A percentile compares a stretch with the other conserved stretches of the same genome.
Evolutionary conservation across 2,888 invertebrate species (phyloP).

Genomic region (Pecten maximus): DNA sequence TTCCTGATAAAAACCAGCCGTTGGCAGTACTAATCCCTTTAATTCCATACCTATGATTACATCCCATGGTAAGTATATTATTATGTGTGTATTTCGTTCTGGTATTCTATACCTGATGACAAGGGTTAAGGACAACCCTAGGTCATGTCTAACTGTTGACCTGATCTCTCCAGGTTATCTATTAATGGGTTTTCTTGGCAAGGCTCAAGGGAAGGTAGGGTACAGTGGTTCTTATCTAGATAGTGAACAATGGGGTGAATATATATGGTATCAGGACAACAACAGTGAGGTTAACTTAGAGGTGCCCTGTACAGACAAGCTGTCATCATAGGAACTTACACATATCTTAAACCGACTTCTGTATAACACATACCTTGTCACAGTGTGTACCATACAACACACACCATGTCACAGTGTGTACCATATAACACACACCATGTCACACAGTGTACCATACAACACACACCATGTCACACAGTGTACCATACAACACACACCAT

Average conservation of each 20-base stretch:
- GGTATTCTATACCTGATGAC: neutral
- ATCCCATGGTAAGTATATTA: too few species aligned
- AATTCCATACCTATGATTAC: too few species aligned
- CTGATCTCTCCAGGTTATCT: neutral
- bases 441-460: neutral
- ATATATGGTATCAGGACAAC: neutral
- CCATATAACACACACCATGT: neutral
- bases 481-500: neutral
- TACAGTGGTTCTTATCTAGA: neutral
- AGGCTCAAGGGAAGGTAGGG: neutral
- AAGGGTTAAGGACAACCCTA: neutral
- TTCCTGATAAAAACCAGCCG: too few species aligned
- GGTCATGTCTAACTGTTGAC: neutral
- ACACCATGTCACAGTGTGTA: neutral
- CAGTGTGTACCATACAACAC: too few species aligned
- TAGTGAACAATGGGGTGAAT: neutral
- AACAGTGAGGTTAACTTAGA: neutral
- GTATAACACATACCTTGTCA: too few species aligned
- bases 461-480: neutral
- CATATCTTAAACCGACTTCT: too few species aligned
- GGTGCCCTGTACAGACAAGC: neutral
- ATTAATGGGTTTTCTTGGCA: slow-evolving; percentile 26
- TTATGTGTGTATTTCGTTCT: neutral
- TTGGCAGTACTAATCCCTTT: too few species aligned
- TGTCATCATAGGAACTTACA: neutral